Evolutionary conservation across 2,113 vertebrate species (phyloP), one percentile per base, ranked within the genome.

Genomic region (Sprattus sprattus): DNA sequence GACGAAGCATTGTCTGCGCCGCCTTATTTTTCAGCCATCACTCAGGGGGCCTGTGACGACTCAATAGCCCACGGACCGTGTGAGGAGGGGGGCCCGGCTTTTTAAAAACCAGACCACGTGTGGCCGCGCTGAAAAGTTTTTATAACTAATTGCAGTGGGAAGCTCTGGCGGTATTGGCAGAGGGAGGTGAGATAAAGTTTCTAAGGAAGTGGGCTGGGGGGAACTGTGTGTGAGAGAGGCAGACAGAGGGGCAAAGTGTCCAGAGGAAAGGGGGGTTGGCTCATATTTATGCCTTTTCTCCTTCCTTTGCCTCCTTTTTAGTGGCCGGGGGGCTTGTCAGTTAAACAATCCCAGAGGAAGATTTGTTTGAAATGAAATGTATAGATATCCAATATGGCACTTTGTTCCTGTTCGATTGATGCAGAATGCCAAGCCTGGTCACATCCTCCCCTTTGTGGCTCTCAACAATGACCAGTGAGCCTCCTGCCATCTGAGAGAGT

Each of bases 61-160:
- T 96, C 95, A 95, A 96, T 96, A 95, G 94, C 93, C 94, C 93
- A 92, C 88, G 52, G 87, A 93, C 94, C 94, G 93, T 92, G 93
- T 93, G 92, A 94, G 94, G 89, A 92, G 93, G 94, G 94, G 94
- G 91, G 90, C 88, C 89, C 92, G 94, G 93, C 95, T 95, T 92
- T 93, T 96, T 96, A 95, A 95, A 95, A 96, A 95, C 92, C 95
- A 88, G 90, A 94, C 95, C 94, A 95, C 95, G 95, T 95, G 95
- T 95, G 91, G 92, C 88, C 83, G 81, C 86, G 90, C 93, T 95
- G 94, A 96, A 96, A 96, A 95, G 94, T 96, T 95, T 94, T 95
- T 94, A 94, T 93, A 95, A 95, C 94, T 95, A 96, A 96, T 96
- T 96, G 95, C 95, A 95, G 94, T 95, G 95, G 95, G 95, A 95